A percentile compares a stretch with the other conserved stretches of the same genome.
These are phyloP conservation scores for Stichodactyla mertensii DNA, from an alignment of 64 coral and sea anemone species.

Conservation along the genomic window DNA sequence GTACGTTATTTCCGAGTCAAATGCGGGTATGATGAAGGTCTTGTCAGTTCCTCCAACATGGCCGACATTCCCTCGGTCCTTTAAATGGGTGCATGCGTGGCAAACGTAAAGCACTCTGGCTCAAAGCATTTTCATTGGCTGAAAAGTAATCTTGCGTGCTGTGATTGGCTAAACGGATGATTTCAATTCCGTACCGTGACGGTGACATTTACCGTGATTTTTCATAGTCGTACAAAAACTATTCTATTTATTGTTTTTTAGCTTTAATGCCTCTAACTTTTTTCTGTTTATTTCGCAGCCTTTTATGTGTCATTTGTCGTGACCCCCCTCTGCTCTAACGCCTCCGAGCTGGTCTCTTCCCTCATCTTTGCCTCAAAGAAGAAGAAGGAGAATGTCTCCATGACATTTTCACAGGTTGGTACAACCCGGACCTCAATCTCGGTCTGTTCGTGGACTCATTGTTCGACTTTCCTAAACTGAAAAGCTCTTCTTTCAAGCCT, in stretches of 20 bases:
- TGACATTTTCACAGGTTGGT: constrained; percentile 90
- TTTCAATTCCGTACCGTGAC: too few relatives aligned
- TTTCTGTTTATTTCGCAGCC: constrained; percentile 12
- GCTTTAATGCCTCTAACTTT: not conserved
- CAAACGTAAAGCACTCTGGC: too few relatives aligned
- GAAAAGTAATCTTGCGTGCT: too few relatives aligned
- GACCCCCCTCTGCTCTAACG: constrained; percentile 86
- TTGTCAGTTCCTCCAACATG: not conserved
- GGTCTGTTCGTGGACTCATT: not conserved
- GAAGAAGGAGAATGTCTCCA: constrained; percentile 96
- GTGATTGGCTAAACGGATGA: too few relatives aligned
- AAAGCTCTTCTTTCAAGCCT: not conserved
- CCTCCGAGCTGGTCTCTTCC: constrained; percentile 88
- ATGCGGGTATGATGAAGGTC: too few relatives aligned
- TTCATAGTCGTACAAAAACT: too few relatives aligned
- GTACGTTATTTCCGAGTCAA: not conserved
- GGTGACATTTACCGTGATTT: too few relatives aligned
- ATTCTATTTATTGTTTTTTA: not conserved
- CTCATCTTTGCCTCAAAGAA: constrained; percentile 91
- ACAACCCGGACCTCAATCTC: not conserved
- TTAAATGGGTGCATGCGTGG: too few relatives aligned
- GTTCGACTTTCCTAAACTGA: not conserved
- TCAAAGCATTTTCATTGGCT: too few relatives aligned
- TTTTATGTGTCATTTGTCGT: constrained; percentile 99
- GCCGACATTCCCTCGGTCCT: not conserved